Percentiles rank a stretch among this genome's conserved stretches.
Evolutionary conservation across 1,140 invertebrate species (phyloP).

Genomic region (Drosophila grimshawi): DNA sequence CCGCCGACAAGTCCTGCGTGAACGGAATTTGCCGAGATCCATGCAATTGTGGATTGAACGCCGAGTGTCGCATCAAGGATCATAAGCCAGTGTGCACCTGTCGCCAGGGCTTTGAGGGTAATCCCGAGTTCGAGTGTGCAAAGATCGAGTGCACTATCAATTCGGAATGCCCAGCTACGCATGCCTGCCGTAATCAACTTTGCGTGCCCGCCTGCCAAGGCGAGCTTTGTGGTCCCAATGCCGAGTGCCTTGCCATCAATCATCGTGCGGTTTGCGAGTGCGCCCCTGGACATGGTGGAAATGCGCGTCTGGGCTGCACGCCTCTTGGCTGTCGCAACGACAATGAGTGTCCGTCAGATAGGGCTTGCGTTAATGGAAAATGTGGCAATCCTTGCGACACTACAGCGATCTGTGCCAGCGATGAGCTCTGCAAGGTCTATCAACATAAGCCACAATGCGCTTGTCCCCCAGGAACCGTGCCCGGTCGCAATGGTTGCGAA

Average conservation of each 20-base stretch:
- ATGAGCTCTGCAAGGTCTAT: constrained; percentile 90
- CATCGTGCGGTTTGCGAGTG: constrained; percentile 92
- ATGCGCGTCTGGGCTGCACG: constrained; percentile 91
- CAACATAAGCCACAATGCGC: constrained; percentile 91
- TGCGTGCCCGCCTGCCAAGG: constrained; percentile 92
- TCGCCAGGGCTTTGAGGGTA: constrained; percentile 91
- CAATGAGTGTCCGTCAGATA: constrained; percentile 90
- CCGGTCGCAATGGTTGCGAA: constrained; percentile 89
- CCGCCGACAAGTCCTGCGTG: constrained; percentile 90
- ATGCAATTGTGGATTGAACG: constrained; percentile 92
- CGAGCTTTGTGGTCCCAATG: constrained; percentile 89
- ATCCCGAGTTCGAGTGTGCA: constrained; percentile 90
- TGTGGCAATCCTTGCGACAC: constrained; percentile 91
- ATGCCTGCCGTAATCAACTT: constrained; percentile 90
- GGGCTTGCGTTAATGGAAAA: constrained; percentile 91
- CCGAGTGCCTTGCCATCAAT: constrained; percentile 90
- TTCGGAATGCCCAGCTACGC: constrained; percentile 90
- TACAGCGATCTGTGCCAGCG: constrained; percentile 88
- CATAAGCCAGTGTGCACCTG: constrained; percentile 95
- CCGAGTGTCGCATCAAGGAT: constrained; percentile 91
- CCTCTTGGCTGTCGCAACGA: constrained; percentile 91
- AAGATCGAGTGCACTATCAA: constrained; percentile 90
- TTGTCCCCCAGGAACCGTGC: constrained; percentile 91
- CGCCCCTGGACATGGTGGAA: constrained; percentile 91
- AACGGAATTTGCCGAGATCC: constrained; percentile 92